Evolutionary conservation across 2,797 vertebrate genomes (phyloP).

Genomic region (Enteromius unitaeniatus): DNA sequence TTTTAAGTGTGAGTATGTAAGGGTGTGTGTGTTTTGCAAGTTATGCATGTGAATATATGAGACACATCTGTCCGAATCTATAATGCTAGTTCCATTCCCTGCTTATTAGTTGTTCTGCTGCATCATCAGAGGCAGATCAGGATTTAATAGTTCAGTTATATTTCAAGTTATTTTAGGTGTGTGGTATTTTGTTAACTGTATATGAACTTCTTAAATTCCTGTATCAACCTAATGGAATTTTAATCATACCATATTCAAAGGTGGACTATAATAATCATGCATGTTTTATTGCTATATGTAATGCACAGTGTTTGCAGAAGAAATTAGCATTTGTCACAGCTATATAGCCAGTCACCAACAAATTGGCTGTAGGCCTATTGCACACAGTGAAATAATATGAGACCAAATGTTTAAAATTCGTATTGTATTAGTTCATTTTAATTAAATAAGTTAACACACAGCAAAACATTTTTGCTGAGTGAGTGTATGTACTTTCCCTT

Average conservation of each 20-base stretch:
- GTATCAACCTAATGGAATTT: neutral
- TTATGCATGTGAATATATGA: neutral
- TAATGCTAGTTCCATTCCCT: constrained; percentile 7
- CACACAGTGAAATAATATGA: neutral
- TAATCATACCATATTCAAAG: constrained; percentile 1
- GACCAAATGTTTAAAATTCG: neutral
- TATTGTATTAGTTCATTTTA: neutral
- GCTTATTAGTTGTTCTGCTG: neutral
- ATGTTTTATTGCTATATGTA: neutral
- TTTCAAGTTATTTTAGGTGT: constrained; percentile 8
- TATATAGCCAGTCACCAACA: neutral
- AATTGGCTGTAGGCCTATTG: neutral
- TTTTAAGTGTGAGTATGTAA: constrained; percentile 27
- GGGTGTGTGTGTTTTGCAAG: neutral
- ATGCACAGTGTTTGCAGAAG: neutral
- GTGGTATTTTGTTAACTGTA: constrained; percentile 1
- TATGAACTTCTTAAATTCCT: neutral
- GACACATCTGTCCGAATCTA: constrained; percentile 4
- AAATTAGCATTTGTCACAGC: neutral
- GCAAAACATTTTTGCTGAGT: neutral
- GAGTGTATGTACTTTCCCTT: no score
- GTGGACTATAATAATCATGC: neutral
- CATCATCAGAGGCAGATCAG: neutral
- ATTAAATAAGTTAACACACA: neutral
- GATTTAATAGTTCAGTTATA: neutral